Percentiles rank a stretch among this genome's conserved stretches.
phyloP scores from a whole-genome alignment of 2,888 invertebrate genomes.

The Euclidia mi region DNA sequence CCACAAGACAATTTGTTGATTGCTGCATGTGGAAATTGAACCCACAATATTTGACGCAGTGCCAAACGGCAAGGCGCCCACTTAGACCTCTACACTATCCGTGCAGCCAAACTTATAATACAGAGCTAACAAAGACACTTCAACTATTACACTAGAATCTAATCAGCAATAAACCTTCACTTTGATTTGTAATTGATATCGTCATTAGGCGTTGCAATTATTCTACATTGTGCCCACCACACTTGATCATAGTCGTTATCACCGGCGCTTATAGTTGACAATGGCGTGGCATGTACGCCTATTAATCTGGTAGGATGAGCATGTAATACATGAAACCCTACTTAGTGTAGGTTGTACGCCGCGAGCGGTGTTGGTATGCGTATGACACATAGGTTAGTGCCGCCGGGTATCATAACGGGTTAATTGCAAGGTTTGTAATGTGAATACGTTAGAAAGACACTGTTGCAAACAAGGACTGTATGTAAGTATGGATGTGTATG shows the following conservation, averaged over 20 bases:
- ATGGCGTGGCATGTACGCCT: slow-evolving; percentile 26
- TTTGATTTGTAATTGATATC: background rate
- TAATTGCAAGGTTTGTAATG: slow-evolving; percentile 12
- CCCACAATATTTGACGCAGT: no score
- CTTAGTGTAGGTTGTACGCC: slow-evolving; percentile 45
- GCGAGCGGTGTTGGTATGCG: slow-evolving; percentile 22
- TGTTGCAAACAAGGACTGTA: no score
- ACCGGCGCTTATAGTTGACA: slow-evolving; percentile 22
- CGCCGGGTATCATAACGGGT: slow-evolving; percentile 10
- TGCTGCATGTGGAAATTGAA: no score
- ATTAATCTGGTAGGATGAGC: slow-evolving; percentile 48
- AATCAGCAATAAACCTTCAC: no score
- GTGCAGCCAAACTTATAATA: no score
- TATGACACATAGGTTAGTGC: slow-evolving; percentile 31
- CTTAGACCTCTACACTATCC: no score
- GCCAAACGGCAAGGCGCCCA: no score
- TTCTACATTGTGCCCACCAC: slow-evolving; percentile 6
- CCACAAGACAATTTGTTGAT: no score
- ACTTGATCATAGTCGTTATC: slow-evolving; percentile 21
- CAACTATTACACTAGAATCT: no score
- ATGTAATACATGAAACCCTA: slow-evolving; percentile 53
- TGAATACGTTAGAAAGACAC: background rate
- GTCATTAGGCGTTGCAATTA: slow-evolving; percentile 21
- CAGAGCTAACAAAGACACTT: no score
- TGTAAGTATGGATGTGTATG: no score